These are phyloP conservation scores for Clivina fossor DNA, from an alignment of 2,888 invertebrate species.

Conservation along the genomic window DNA sequence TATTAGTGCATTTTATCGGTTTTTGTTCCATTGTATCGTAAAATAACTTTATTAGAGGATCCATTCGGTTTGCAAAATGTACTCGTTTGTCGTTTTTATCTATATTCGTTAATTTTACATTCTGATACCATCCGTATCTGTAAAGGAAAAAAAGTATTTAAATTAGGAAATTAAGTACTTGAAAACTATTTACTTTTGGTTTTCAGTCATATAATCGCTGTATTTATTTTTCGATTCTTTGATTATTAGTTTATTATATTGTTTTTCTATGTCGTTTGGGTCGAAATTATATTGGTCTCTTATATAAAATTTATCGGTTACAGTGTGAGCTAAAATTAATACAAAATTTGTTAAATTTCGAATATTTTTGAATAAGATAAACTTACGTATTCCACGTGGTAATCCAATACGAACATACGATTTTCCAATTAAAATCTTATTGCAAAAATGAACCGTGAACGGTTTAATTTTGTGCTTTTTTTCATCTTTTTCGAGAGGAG, in stretches of 20 bases:
- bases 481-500: slow-evolving; percentile 27
- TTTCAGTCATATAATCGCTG: slow-evolving; percentile 49
- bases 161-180: not conserved
- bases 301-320: slow-evolving; percentile 49
- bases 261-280: slow-evolving; percentile 42
- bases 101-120: slow-evolving; percentile 46
- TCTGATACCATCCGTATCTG: slow-evolving; percentile 56
- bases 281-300: slow-evolving; percentile 38
- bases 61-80: slow-evolving; percentile 55
- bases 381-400: slow-evolving; percentile 40
- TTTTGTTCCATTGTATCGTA: slow-evolving; percentile 35
- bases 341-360: slow-evolving; percentile 6
- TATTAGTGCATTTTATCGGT: slow-evolving; percentile 17
- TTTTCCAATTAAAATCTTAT: slow-evolving; percentile 43
- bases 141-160: slow-evolving; percentile 30
- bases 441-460: slow-evolving; percentile 49
- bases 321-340: slow-evolving; percentile 47
- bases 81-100: slow-evolving; percentile 48
- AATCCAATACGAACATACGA: slow-evolving; percentile 38
- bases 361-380: not conserved
- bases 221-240: slow-evolving; percentile 47
- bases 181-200: slow-evolving; percentile 47
- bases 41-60: slow-evolving; percentile 48
- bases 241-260: slow-evolving; percentile 45
- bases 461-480: slow-evolving; percentile 40